Percentiles rank a stretch among this genome's conserved stretches.
These are phyloP conservation scores for Chydorus sphaericus DNA, from an alignment of 2,888 invertebrate genomes.

Conservation along the genomic window DNA sequence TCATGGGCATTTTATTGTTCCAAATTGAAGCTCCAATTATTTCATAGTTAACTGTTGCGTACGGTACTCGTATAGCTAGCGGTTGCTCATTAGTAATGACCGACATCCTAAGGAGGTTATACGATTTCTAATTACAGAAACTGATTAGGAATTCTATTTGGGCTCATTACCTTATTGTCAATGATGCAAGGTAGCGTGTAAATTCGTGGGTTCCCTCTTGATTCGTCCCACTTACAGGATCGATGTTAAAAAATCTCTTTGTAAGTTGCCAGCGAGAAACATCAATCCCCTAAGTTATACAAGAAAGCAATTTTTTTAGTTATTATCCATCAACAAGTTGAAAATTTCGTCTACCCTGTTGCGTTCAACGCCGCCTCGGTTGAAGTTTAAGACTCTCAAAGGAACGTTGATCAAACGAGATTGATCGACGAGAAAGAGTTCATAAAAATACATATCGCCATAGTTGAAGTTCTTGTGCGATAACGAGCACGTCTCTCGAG, in stretches of 20 bases:
- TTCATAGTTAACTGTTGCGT: not conserved
- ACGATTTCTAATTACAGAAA: not conserved
- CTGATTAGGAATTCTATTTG: not conserved
- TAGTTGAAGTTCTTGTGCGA: not conserved
- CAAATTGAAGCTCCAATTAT: not conserved
- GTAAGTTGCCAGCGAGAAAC: constrained; percentile 46
- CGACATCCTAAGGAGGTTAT: not conserved
- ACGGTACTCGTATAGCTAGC: not conserved
- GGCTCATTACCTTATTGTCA: not conserved
- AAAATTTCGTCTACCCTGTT: not conserved
- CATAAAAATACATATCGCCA: not conserved
- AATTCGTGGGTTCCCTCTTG: not conserved
- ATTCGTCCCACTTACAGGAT: constrained; percentile 28
- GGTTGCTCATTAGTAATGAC: not conserved
- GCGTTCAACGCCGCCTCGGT: not conserved
- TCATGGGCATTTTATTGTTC: not conserved
- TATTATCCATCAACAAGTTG: not conserved
- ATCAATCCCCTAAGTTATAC: constrained; percentile 31
- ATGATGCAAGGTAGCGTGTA: not conserved
- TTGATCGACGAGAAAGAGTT: not conserved
- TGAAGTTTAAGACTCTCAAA: not conserved
- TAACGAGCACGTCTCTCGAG: not conserved
- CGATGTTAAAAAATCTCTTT: constrained; percentile 50
- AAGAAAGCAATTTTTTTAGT: not conserved
- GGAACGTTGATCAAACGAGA: constrained; percentile 6